A percentile compares a stretch with the other conserved stretches of the same genome.
phyloP scores from a whole-genome alignment of 2,888 invertebrate species.

The Pemphredon lugubris region DNA sequence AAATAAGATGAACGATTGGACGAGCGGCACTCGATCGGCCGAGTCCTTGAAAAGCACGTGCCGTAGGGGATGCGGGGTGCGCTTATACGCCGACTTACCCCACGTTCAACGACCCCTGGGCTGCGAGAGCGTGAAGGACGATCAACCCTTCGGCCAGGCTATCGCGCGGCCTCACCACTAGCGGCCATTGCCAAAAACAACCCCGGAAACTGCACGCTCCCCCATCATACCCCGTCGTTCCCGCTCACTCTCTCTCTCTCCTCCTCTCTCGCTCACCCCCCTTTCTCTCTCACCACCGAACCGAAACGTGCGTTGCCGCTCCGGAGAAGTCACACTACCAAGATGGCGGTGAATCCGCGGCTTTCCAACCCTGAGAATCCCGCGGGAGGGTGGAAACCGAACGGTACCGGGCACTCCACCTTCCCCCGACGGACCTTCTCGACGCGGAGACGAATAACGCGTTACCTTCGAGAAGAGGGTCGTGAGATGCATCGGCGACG shows the following conservation, averaged over 20 bases:
- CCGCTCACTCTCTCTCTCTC: too few relatives aligned
- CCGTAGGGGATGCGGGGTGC: constrained; percentile 47
- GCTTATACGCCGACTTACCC: constrained; percentile 57
- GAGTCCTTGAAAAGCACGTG: constrained; percentile 54
- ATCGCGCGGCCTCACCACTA: constrained; percentile 38
- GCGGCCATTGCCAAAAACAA: constrained; percentile 48
- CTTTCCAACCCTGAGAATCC: constrained; percentile 30
- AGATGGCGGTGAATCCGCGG: constrained; percentile 52
- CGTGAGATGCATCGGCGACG: constrained; percentile 34
- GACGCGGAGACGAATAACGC: constrained; percentile 21
- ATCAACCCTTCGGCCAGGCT: constrained; percentile 32
- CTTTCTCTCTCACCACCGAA: background rate
- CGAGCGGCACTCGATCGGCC: background rate
- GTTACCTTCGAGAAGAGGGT: constrained; percentile 12
- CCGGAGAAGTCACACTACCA: constrained; percentile 41
- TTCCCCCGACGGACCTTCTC: background rate
- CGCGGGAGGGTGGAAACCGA: constrained; percentile 1
- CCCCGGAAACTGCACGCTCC: constrained; percentile 13
- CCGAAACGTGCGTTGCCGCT: constrained; percentile 8
- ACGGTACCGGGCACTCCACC: too few relatives aligned
- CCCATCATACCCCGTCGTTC: constrained; percentile 8
- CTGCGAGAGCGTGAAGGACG: constrained; percentile 24
- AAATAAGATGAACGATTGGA: background rate
- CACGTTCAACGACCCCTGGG: constrained; percentile 67
- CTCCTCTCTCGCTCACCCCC: too few relatives aligned